Conservation (phyloP, 2,888 invertebrate species). For the Oligia strigilis region DNA sequence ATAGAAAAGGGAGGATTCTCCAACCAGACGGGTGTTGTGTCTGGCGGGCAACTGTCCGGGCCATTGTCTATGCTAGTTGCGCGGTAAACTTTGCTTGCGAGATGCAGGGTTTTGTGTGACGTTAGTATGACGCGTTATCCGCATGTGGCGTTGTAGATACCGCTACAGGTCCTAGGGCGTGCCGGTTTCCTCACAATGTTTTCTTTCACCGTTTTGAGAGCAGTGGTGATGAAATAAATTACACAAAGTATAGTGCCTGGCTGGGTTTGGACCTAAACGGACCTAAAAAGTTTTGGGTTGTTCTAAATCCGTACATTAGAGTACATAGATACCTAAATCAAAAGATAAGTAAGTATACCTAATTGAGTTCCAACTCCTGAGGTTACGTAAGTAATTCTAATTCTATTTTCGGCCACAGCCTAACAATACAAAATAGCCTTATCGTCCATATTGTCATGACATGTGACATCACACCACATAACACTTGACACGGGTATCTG, state of each 20-base stretch:
- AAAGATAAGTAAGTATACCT: background rate
- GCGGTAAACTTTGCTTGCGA: too few relatives aligned
- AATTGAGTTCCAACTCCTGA: background rate
- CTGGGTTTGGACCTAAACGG: too few relatives aligned
- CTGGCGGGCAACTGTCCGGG: too few relatives aligned
- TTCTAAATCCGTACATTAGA: background rate
- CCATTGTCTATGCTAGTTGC: too few relatives aligned
- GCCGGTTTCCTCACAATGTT: background rate
- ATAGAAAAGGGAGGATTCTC: too few relatives aligned
- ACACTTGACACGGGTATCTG: conserved; percentile 49
- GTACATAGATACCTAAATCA: background rate
- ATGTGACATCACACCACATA: conserved; percentile 36
- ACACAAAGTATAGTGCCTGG: background rate
- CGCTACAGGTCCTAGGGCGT: too few relatives aligned
- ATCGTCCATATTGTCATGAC: conserved; percentile 21
- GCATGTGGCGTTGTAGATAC: too few relatives aligned
- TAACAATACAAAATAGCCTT: conserved; percentile 22
- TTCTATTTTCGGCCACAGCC: conserved; percentile 33
- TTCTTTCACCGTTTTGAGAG: background rate
- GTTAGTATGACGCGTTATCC: too few relatives aligned
- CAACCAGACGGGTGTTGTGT: too few relatives aligned
- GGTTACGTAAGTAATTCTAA: conserved; percentile 9
- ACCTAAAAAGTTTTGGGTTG: background rate
- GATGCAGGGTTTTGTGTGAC: too few relatives aligned
- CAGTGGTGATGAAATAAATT: background rate